Conservation (phyloP, 1,140 invertebrate genomes). For the Scaptomyza hsui region DNA sequence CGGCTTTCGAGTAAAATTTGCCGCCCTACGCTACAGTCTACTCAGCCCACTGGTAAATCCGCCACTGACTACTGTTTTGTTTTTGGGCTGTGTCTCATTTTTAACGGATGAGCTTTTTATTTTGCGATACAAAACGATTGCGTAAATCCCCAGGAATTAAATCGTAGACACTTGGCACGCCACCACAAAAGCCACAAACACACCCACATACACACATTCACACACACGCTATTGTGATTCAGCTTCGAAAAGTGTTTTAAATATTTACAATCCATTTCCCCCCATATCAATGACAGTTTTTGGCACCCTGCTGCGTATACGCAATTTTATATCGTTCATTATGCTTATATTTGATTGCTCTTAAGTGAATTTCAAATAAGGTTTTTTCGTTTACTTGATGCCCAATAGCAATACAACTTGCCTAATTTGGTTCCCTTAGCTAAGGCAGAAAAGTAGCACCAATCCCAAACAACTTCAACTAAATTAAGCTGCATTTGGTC, state of each 20-base stretch:
- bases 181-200: conserved; percentile 49
- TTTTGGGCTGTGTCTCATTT: background rate
- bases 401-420: background rate
- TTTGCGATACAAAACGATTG: conserved; percentile 23
- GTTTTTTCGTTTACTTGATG: background rate
- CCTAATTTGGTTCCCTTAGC: background rate
- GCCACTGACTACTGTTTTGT: no score
- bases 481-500: no score
- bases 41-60: no score
- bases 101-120: conserved; percentile 12
- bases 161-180: conserved; percentile 51
- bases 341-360: conserved; percentile 4
- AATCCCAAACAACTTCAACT: background rate
- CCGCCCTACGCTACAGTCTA: no score
- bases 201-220: conserved; percentile 1
- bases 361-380: background rate
- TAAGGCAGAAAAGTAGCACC: background rate
- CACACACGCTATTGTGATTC: conserved; percentile 40
- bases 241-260: conserved; percentile 63
- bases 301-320: conserved; percentile 45
- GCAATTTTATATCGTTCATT: conserved; percentile 49
- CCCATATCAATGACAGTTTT: conserved; percentile 13
- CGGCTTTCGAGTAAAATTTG: no score
- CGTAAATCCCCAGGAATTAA: conserved; percentile 47
- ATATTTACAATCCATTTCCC: conserved; percentile 63